phyloP scores from a whole-genome alignment of 2,113 vertebrate genomes.

The Orycteropus afer region DNA sequence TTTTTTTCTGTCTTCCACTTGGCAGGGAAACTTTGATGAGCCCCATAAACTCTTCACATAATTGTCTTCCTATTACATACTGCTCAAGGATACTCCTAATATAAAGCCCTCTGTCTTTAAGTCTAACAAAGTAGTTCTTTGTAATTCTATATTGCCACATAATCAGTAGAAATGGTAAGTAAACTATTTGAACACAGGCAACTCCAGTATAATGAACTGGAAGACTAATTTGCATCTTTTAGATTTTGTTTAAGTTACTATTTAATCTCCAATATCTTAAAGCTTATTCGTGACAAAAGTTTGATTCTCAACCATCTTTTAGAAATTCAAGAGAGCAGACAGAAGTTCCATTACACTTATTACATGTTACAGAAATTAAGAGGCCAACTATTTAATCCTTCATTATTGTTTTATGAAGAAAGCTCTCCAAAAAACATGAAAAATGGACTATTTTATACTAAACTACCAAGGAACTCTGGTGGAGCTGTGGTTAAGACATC shows the following conservation, averaged over 20 bases:
- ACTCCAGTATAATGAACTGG: neutral
- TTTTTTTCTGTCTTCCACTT: conserved; percentile 40
- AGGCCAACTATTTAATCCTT: neutral
- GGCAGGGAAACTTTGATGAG: neutral
- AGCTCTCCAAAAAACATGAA: neutral
- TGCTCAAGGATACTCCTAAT: neutral
- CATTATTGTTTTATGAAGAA: neutral
- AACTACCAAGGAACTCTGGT: no score
- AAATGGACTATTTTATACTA: neutral
- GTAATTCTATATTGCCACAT: neutral
- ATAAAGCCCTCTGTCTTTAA: neutral
- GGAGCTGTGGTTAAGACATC: no score
- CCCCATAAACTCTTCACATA: conserved; percentile 20
- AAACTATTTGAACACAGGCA: neutral
- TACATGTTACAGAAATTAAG: neutral
- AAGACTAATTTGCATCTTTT: neutral
- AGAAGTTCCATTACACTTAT: neutral
- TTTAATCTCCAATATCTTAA: neutral
- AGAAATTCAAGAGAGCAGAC: neutral
- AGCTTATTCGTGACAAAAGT: neutral
- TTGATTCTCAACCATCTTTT: no score
- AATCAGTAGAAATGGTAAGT: neutral
- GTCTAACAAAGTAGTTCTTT: neutral
- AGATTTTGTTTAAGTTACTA: neutral
- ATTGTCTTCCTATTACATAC: neutral